Conservation (phyloP, 2,113 vertebrate species). For the Circaetus gallicus region DNA sequence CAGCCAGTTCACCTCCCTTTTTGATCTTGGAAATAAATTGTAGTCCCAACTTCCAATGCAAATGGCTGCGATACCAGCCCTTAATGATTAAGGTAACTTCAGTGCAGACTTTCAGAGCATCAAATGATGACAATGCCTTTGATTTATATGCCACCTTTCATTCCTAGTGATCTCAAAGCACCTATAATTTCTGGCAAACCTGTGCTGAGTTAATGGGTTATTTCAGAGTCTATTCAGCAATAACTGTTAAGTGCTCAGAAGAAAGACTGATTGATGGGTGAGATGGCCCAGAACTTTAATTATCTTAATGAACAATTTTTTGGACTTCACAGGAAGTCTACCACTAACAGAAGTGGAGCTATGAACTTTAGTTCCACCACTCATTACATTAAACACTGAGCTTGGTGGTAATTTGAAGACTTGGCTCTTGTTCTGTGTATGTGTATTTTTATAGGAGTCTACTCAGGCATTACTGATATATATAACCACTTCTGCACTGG, state of each 20-base stretch:
- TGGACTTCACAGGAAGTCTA: background rate
- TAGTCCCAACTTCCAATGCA: background rate
- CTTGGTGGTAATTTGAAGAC: background rate
- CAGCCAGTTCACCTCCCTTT: constrained; percentile 2
- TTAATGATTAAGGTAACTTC: constrained; percentile 37
- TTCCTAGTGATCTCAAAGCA: constrained; percentile 38
- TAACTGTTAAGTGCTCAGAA: constrained; percentile 44
- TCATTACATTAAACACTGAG: background rate
- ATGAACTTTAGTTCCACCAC: background rate
- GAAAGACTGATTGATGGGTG: constrained; percentile 35
- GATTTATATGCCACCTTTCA: constrained; percentile 40
- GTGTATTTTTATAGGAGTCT: background rate
- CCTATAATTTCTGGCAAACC: constrained; percentile 39
- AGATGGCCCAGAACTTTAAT: constrained; percentile 47
- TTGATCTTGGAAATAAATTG: constrained; percentile 1
- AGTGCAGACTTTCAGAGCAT: background rate
- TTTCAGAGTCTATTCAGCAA: constrained; percentile 30
- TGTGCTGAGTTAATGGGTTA: constrained; percentile 19
- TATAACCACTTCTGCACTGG: background rate
- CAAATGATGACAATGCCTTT: constrained; percentile 8
- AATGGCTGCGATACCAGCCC: background rate
- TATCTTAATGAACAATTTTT: constrained; percentile 23
- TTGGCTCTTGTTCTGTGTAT: background rate
- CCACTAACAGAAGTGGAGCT: background rate
- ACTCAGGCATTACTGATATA: background rate